Percentiles rank a stretch among this genome's conserved stretches.
Evolutionary conservation across 2,888 invertebrate genomes (phyloP).

Genomic region (Brenthis ino): DNA sequence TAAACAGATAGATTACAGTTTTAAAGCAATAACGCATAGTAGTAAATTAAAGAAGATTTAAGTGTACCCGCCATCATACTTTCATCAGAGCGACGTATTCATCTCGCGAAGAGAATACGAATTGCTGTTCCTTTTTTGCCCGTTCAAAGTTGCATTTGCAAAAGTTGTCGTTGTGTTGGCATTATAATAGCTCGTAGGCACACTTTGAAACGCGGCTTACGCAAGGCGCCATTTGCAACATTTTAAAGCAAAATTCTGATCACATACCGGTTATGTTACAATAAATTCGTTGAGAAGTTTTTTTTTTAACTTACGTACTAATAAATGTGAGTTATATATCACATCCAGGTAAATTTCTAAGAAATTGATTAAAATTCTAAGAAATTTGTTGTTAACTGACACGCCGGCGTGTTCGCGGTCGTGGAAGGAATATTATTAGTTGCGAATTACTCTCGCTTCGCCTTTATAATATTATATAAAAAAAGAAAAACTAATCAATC

Average conservation of each 20-base stretch:
- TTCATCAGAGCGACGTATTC: constrained; percentile 29
- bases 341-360: too few species aligned
- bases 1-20: neutral
- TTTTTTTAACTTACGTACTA: neutral
- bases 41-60: constrained; percentile 32
- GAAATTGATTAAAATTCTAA: too few species aligned
- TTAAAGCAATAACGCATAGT: constrained; percentile 13
- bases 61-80: constrained; percentile 32
- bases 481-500: too few species aligned
- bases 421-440: too few species aligned
- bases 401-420: too few species aligned
- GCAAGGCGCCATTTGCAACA: constrained; percentile 27
- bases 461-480: too few species aligned
- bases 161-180: constrained; percentile 30
- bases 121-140: constrained; percentile 36
- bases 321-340: too few species aligned
- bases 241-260: constrained; percentile 16
- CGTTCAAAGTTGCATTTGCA: constrained; percentile 37
- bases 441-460: too few species aligned
- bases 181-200: constrained; percentile 29
- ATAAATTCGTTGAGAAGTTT: neutral
- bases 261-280: neutral
- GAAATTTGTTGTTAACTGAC: too few species aligned
- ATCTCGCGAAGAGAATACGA: constrained; percentile 31
- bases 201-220: constrained; percentile 31